These are phyloP conservation scores for Gymnocephalus cernua DNA, from an alignment of 2,113 vertebrate genomes.

Conservation along the genomic window DNA sequence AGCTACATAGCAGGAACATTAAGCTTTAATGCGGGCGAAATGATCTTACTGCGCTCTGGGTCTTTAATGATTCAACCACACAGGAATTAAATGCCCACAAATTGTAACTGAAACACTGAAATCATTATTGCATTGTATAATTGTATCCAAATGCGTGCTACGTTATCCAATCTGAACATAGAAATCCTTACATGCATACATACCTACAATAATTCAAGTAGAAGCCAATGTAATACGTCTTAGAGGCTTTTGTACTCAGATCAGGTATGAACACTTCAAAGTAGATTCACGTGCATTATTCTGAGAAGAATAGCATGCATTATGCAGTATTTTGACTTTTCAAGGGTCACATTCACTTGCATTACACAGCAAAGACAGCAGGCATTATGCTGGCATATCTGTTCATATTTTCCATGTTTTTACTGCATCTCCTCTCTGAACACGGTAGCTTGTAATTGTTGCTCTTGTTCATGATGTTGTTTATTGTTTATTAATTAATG, in stretches of 20 bases:
- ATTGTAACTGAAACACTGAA: slow-evolving; percentile 7
- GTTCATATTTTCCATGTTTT: slow-evolving; percentile 30
- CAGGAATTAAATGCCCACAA: slow-evolving; percentile 25
- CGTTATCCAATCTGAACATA: neutral
- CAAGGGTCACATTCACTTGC: slow-evolving; percentile 28
- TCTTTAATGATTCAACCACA: slow-evolving; percentile 34
- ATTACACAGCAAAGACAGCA: slow-evolving; percentile 48
- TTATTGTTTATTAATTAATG: slow-evolving; percentile 79
- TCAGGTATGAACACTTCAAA: slow-evolving; percentile 52
- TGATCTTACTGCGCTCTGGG: neutral
- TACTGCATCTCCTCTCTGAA: slow-evolving; percentile 20
- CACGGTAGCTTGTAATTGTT: slow-evolving; percentile 50
- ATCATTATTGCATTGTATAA: neutral
- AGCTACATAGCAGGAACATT: slow-evolving; percentile 3
- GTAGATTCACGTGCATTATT: slow-evolving; percentile 49
- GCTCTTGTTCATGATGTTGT: slow-evolving; percentile 75
- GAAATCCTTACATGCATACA: neutral
- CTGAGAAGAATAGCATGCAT: slow-evolving; percentile 31
- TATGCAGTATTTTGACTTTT: slow-evolving; percentile 48
- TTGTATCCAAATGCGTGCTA: too few relatives aligned
- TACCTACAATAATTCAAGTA: neutral
- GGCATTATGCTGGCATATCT: slow-evolving; percentile 4
- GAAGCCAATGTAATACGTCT: slow-evolving; percentile 5
- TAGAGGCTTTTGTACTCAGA: slow-evolving; percentile 3
- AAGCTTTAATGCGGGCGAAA: slow-evolving; percentile 23